Evolutionary conservation across 2,113 vertebrate genomes (phyloP), one percentile per base, ranked within the genome.

Genomic region (Labeo catla): DNA sequence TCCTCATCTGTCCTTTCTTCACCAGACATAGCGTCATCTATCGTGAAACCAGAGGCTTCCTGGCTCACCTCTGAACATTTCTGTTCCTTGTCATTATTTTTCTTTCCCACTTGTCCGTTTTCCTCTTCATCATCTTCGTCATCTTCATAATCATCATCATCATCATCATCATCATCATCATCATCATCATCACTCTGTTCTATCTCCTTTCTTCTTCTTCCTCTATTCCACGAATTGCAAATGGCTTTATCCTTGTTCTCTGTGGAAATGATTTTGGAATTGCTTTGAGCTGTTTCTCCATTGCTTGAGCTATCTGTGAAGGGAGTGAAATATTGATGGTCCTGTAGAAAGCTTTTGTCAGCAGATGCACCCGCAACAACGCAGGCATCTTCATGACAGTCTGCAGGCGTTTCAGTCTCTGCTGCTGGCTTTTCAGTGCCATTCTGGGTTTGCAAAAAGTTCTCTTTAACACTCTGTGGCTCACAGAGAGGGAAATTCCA

Each of bases 401-500:
- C 34, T 36, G 49, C 45, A 11, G 50, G 28, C 0, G 12, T 34
- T 12, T 70, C 15, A 78, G 70, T 70, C 59, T 43, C 39, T 13
- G 76, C 9, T 12, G 79, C 45, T 11, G 82, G 11, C 10, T 79
- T 23, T 28, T 79, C 28, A 12, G 34, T 45, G 78, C 9, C 43
- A 6, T 72, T 82, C 23, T 73, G 50, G 12, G 87, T 79, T 6
- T 86, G 12, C 78, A 88, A 91, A 1, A 86, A 78, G 4, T 83
- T 78, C 23, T 90, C 89, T n/a, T 89, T 89, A 4, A 39, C 81
- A 0, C 50, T 57, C 34, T 85, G 83, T 1, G 84, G 85, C 19
- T 92, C 87, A 19, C 84, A 78, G 12, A 86, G 34, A 23, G 86
- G 86, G 6, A 89, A 89, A 65, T 87, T 83, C 86, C 88, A 89